phyloP scores from a whole-genome alignment of 1,140 invertebrate species.

The Asobara japonica region DNA sequence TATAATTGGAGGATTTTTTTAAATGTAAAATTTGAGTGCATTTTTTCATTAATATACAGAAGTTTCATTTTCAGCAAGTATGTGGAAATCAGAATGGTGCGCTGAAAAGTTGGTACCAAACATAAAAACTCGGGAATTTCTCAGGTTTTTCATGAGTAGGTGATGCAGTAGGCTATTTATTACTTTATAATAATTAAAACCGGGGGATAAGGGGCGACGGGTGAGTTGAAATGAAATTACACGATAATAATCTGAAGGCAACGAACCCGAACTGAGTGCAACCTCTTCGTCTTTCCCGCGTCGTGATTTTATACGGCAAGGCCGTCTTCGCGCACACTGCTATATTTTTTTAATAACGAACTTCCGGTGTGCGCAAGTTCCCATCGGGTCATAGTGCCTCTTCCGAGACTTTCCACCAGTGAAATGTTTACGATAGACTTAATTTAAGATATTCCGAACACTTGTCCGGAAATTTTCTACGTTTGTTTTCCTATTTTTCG shows the following conservation, averaged over 20 bases:
- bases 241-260: slow-evolving; percentile 42
- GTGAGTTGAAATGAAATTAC: slow-evolving; percentile 17
- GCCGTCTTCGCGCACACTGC: slow-evolving; percentile 48
- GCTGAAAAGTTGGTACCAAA: too few relatives aligned
- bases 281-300: neutral
- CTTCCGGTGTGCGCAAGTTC: slow-evolving; percentile 53
- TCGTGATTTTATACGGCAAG: slow-evolving; percentile 44
- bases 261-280: slow-evolving; percentile 46
- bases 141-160: neutral
- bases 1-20: too few relatives aligned
- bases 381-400: slow-evolving; percentile 50
- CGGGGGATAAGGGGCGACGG: neutral
- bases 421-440: slow-evolving; percentile 35
- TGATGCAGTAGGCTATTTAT: neutral
- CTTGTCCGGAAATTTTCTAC: neutral
- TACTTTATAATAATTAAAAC: neutral
- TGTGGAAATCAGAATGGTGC: too few relatives aligned
- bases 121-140: too few relatives aligned
- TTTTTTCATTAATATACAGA: too few relatives aligned
- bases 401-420: slow-evolving; percentile 38
- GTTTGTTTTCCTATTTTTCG: too few relatives aligned
- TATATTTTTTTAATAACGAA: slow-evolving; percentile 59
- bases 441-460: too few relatives aligned
- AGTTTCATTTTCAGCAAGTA: too few relatives aligned
- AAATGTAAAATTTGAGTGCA: too few relatives aligned